A percentile compares a stretch with the other conserved stretches of the same genome.
Evolutionary conservation across 2,888 invertebrate species (phyloP).

Genomic region (Drosophila acutilabella): DNA sequence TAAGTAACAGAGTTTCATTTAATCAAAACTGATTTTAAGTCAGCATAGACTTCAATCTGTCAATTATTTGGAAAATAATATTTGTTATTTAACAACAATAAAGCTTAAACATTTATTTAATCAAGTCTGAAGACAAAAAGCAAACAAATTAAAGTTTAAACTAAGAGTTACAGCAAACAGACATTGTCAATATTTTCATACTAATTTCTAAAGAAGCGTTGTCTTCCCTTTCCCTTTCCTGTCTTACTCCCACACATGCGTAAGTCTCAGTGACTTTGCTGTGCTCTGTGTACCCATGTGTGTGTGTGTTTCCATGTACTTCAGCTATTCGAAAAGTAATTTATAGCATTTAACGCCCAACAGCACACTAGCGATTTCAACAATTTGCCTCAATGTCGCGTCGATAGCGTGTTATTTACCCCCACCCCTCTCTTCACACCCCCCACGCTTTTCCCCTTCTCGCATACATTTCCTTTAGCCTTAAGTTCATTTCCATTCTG

Average conservation of each 20-base stretch:
- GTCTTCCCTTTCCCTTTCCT: background rate
- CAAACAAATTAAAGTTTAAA: background rate
- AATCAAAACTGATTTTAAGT: too few relatives aligned
- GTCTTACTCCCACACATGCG: slow-evolving; percentile 3
- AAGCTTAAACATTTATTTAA: too few relatives aligned
- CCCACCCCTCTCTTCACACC: background rate
- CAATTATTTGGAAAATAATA: too few relatives aligned
- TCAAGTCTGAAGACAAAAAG: background rate
- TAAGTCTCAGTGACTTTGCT: slow-evolving; percentile 10
- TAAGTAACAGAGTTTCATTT: too few relatives aligned
- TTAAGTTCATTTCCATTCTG: slow-evolving; percentile 28
- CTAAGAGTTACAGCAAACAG: background rate
- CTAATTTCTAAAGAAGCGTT: slow-evolving; percentile 1
- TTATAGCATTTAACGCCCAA: slow-evolving; percentile 68
- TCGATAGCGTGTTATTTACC: slow-evolving; percentile 13
- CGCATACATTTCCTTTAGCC: background rate
- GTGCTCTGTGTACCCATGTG: too few relatives aligned
- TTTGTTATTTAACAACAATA: too few relatives aligned
- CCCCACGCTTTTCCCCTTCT: too few relatives aligned
- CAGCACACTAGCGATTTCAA: slow-evolving; percentile 69
- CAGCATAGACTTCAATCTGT: too few relatives aligned
- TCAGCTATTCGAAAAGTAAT: slow-evolving; percentile 61
- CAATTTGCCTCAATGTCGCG: slow-evolving; percentile 64
- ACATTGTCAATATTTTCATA: background rate
- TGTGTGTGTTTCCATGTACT: background rate